Percentiles rank a stretch among this genome's conserved stretches.
Conservation (phyloP, 2,888 invertebrate genomes). For the Tenthredo mesomela region DNA sequence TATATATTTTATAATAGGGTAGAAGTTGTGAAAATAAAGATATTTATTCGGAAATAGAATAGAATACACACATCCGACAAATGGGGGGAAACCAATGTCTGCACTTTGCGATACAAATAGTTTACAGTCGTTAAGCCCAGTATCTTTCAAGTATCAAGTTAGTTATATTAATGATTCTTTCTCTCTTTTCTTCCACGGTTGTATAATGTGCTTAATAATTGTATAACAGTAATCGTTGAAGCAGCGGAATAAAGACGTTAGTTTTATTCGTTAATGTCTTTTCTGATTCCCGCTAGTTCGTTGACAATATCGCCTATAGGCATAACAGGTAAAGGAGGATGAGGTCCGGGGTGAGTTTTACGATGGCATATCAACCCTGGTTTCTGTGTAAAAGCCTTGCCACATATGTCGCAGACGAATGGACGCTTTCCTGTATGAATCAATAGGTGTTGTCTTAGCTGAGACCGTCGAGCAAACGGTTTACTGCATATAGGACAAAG, state of each 20-base stretch:
- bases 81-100: neutral
- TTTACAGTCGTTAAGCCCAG: neutral
- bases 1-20: neutral
- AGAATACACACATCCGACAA: slow-evolving; percentile 30
- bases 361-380: slow-evolving; percentile 75
- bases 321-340: slow-evolving; percentile 76
- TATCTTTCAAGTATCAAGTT: neutral
- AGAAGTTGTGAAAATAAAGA: slow-evolving; percentile 41
- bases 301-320: slow-evolving; percentile 75
- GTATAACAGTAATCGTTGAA: neutral
- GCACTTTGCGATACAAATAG: neutral
- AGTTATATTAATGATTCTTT: neutral
- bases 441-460: slow-evolving; percentile 73
- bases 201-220: neutral
- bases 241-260: neutral
- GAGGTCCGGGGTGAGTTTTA: slow-evolving; percentile 74
- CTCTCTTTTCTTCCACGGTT: neutral
- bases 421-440: slow-evolving; percentile 76
- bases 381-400: slow-evolving; percentile 75
- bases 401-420: slow-evolving; percentile 75
- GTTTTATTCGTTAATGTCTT: slow-evolving; percentile 6
- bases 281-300: slow-evolving; percentile 68
- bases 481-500: slow-evolving; percentile 74
- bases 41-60: slow-evolving; percentile 35
- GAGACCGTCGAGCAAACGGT: slow-evolving; percentile 73